A percentile compares a stretch with the other conserved stretches of the same genome.
phyloP scores from a whole-genome alignment of 2,888 invertebrate species.

The Epistrophella euchroma region DNA sequence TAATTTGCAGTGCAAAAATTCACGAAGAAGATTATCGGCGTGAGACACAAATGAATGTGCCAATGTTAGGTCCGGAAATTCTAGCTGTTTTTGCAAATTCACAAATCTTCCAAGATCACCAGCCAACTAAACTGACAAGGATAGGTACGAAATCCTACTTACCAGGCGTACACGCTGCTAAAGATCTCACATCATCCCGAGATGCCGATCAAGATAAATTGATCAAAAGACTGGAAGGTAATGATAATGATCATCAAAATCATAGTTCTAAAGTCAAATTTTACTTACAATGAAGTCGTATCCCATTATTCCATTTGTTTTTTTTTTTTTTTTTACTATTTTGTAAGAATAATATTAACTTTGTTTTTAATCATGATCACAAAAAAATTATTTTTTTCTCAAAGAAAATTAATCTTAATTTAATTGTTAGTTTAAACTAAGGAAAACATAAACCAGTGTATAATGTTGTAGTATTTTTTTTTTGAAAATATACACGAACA shows the following conservation, averaged over 20 bases:
- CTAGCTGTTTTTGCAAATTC: slow-evolving; percentile 83
- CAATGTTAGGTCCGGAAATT: slow-evolving; percentile 84
- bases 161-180: slow-evolving; percentile 81
- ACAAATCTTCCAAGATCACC: slow-evolving; percentile 84
- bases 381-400: slow-evolving; percentile 10
- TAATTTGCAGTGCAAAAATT: slow-evolving; percentile 80
- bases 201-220: slow-evolving; percentile 83
- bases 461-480: slow-evolving; percentile 32
- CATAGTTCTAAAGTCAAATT: slow-evolving; percentile 80
- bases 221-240: slow-evolving; percentile 84
- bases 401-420: slow-evolving; percentile 22
- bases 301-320: slow-evolving; percentile 44
- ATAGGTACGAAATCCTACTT: slow-evolving; percentile 81
- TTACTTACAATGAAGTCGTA: slow-evolving; percentile 78
- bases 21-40: slow-evolving; percentile 84
- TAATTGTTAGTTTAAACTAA: slow-evolving; percentile 21
- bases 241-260: slow-evolving; percentile 79
- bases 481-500: slow-evolving; percentile 35
- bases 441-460: slow-evolving; percentile 44
- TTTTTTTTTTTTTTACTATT: slow-evolving; percentile 22
- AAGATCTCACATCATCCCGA: slow-evolving; percentile 78
- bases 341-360: slow-evolving; percentile 22
- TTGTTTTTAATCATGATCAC: slow-evolving; percentile 14
- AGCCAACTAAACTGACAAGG: slow-evolving; percentile 82
- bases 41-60: slow-evolving; percentile 84